These are phyloP conservation scores for Ptyas mucosa DNA, from an alignment of 2,113 vertebrate genomes.

Conservation along the genomic window DNA sequence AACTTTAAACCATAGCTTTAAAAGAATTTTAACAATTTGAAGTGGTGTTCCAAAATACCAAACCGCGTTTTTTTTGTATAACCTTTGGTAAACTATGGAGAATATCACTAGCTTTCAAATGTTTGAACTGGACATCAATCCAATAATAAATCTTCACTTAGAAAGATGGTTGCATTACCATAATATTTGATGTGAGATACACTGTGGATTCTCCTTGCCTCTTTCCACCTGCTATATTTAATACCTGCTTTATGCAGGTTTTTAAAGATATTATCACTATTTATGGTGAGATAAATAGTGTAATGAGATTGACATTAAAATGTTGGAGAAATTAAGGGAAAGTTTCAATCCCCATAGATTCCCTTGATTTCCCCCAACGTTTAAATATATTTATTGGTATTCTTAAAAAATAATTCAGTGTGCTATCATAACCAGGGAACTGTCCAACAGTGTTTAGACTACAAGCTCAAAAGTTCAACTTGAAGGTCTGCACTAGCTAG, in stretches of 20 bases:
- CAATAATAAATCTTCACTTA: background rate
- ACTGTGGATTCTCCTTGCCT: background rate
- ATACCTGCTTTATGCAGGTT: background rate
- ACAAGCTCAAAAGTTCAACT: background rate
- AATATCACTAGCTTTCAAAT: background rate
- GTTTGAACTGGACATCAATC: background rate
- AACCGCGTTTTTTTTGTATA: background rate
- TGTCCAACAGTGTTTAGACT: background rate
- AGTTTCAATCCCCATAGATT: background rate
- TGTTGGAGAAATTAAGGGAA: background rate
- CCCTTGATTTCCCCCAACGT: background rate
- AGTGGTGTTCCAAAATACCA: background rate
- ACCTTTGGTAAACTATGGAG: background rate
- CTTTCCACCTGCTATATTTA: background rate
- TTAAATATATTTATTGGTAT: background rate
- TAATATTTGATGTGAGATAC: background rate
- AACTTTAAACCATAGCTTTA: background rate
- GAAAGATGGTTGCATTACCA: background rate
- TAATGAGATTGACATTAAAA: background rate
- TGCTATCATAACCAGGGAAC: background rate
- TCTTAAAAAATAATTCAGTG: background rate
- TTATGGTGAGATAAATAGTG: background rate
- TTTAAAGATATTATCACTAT: background rate
- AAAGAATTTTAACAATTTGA: background rate
- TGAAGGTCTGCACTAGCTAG: background rate